Base-by-base conservation (phyloP, 2,113 vertebrate species). In the Dromiciops gliroides region DNA sequence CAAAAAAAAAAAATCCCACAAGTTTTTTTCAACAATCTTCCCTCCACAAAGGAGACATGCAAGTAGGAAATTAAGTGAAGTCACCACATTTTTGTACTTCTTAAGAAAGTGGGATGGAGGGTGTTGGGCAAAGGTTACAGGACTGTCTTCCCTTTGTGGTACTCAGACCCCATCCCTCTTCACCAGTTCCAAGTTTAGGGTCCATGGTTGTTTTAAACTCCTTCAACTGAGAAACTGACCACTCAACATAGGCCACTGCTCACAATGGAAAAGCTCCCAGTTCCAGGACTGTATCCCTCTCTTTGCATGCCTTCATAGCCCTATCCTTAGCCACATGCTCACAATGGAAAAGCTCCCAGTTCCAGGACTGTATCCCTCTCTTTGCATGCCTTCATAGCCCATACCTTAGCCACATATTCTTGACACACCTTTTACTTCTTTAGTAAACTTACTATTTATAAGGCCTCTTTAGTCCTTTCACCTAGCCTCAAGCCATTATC, bases 211-310 rank as follows among this genome's bases (percentile, higher is more conserved):
- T 95, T 91, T n/a, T 5, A 94, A 94, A 93, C 53, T 37, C 31
- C 95, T 94, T 90, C 48, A 25, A 8, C 89, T 89, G 60, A 94
- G 83, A 37, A 93, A 94, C 93, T 9, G n/a, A 52, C 88, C 14
- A 0, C 1, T 94, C 91, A 95, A 25, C 44, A 83, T 26, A n/a
- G 91, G 90, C 22, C 31, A 90, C 37, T 49, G 52, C 8, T 50
- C 31, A 44, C 22, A 50, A 92, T 93, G 50, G 50, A 93, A 50
- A 47, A 75, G 91, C 31, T 11, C 22, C 37, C 53, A 0, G 22
- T 53, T 51, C 50, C n/a, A 83, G 14, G 44, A 83, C 16, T n/a
- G 1, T 8, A 22, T 19, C 67, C 53, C 67, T 44, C 19, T 22
- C 16, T 44, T 83, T 44, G 16, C 4, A 44, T 83, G 67, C 5